phyloP scores from a whole-genome alignment of 2,797 vertebrate genomes.

The Masticophis lateralis region DNA sequence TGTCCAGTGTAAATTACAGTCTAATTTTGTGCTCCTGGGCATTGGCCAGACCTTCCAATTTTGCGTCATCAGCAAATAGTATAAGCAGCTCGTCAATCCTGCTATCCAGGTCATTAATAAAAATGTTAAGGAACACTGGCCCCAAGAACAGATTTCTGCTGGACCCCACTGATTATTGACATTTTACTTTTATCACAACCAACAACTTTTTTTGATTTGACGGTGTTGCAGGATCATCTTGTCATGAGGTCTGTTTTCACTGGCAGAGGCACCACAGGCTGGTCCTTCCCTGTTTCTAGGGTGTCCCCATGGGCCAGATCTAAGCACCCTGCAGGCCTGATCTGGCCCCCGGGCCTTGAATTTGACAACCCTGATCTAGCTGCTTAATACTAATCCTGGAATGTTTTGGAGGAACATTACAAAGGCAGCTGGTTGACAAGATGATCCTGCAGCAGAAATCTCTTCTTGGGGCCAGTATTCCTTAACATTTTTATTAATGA shows the following conservation, averaged over 20 bases:
- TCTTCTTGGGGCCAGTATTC: not conserved
- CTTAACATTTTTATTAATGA: not conserved
- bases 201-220: not conserved
- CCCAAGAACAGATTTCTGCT: not conserved
- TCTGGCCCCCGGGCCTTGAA: too few relatives aligned
- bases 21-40: not conserved
- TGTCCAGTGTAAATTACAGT: not conserved
- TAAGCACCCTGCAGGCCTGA: fast-evolving
- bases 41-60: not conserved
- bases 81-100: not conserved
- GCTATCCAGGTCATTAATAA: not conserved
- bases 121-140: not conserved
- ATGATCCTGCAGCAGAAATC: not conserved
- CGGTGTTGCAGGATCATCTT: not conserved
- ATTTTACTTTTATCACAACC: not conserved
- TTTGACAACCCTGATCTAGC: not conserved
- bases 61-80: not conserved
- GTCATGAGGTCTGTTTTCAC: not conserved
- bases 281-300: too few relatives aligned
- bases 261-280: fast-evolving
- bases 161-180: not conserved
- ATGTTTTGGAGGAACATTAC: not conserved
- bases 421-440: not conserved
- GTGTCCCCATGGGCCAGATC: too few relatives aligned
- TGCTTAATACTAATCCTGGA: not conserved